Base-by-base conservation (phyloP, 2,113 vertebrate species). In the Phalacrocorax pelagicus region DNA sequence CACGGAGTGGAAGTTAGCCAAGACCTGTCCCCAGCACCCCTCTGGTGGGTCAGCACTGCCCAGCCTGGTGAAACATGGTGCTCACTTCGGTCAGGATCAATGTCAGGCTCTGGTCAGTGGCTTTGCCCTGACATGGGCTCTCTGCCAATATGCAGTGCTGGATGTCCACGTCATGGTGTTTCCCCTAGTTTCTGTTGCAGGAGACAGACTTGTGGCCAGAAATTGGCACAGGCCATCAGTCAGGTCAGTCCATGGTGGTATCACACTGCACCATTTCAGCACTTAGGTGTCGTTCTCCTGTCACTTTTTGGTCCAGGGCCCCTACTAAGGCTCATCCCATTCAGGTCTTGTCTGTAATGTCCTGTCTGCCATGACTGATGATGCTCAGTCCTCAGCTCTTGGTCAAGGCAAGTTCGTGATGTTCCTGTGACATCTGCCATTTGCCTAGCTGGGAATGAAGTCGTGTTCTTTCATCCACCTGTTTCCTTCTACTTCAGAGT, bases 381-480 rank as follows among this genome's bases (percentile, higher is more conserved):
- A 26, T 12, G 30, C 5, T 81, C 11, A 63, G 11, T 36, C 34
- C 26, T 91, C 27, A 44, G 12, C 6, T 88, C n/a, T 81, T 74
- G 8, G 12, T 63, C 34, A 62, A 58, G 40, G 52, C 6, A 40
- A 71, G 9, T 12, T 38, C 2, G 1, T 32, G 47, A 46, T 42
- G 22, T 6, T 82, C 8, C 34, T 0, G 2, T 58, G 46, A 51
- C 2, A n/a, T n/a, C 2, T 61, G 2, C 10, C 32, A 21, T 82
- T 88, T 75, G 2, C 20, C 15, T 54, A 2, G 11, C 34, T 83
- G 21, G 29, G 22, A 94, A 80, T 29, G 7, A 82, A 88, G 4
- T 12, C 12, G 22, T 69, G 2, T 75, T 90, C 15, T 52, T 79
- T 74, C 46, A 47, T 16, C 3, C 4, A 59, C 8, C 23, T 65